Evolutionary conservation across 1,140 invertebrate species (phyloP), one percentile per base, ranked within the genome.

Genomic region (Ooceraea biroi): DNA sequence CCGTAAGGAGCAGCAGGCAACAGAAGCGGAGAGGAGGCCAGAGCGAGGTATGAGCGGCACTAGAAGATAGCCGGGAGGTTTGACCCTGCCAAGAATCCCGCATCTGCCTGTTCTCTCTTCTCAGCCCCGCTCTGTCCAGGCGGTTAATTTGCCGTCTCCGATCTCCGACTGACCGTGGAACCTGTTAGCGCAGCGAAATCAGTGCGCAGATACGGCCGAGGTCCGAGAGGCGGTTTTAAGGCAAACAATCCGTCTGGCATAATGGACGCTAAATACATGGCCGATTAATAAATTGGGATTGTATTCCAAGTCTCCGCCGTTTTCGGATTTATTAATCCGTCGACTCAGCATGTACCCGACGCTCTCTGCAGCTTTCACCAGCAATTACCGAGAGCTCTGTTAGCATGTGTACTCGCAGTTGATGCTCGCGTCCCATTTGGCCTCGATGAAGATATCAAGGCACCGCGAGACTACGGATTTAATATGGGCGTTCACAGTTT

Each of bases 1-100:
- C 46, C 41, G 57, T 52, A 57, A 46, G 22, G 68, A 78, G 66
- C 65, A 80, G 76, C 65, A 25, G 50, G 76, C 74, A 80, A 80
- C 76, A 66, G 76, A 80, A 80, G 76, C 76, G 76, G 76, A 36
- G 76, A 14, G 44, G 72, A 63, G 87, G 46, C 41, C 27, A 5
- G 60, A 80, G 71, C 61, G 76, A 73, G 86, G 83, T 87, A 74
- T 85, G 85, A 50, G 65, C 73, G 58, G 86, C 60, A 88, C 83
- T 78, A 83, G 71, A 71, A 85, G 88, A 89, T 85, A 80, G 73
- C 88, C 83, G 89, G 87, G 85, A 87, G 89, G 85, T 78, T 89
- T 90, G 91, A 92, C 89, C 91, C 90, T 83, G 85, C 84, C 85
- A 91, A 86, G 90, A 91, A 92, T 93, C 89, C 86, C 61, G 89